These are phyloP conservation scores for Scarus forsteni DNA, from an alignment of 2,797 vertebrate genomes.

Conservation along the genomic window DNA sequence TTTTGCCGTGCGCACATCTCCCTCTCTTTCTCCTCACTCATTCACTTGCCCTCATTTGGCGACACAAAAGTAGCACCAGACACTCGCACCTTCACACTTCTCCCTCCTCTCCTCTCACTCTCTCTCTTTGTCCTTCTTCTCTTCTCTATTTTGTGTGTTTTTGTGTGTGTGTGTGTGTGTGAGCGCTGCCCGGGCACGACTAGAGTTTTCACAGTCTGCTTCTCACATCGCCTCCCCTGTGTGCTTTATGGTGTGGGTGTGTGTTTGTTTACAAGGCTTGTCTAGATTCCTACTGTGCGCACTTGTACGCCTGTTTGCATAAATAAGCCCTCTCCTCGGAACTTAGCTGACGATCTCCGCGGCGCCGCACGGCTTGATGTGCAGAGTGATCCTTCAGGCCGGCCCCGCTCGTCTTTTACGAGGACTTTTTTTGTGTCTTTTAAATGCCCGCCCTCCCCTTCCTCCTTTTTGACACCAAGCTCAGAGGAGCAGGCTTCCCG, in stretches of 20 bases:
- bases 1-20: slow-evolving; percentile 37
- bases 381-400: slow-evolving; percentile 65
- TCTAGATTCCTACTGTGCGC: slow-evolving; percentile 81
- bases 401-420: slow-evolving; percentile 39
- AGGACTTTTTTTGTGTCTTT: slow-evolving; percentile 14
- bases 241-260: slow-evolving; percentile 82
- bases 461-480: slow-evolving; percentile 31
- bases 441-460: neutral
- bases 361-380: slow-evolving; percentile 44
- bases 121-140: slow-evolving; percentile 40
- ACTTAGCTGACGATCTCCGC: slow-evolving; percentile 64
- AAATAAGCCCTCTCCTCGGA: slow-evolving; percentile 80
- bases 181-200: slow-evolving; percentile 70
- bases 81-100: slow-evolving; percentile 71
- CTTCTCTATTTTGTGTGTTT: slow-evolving; percentile 47
- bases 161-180: slow-evolving; percentile 35
- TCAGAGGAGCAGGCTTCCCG: slow-evolving; percentile 18
- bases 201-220: slow-evolving; percentile 82
- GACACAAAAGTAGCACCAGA: slow-evolving; percentile 69
- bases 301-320: slow-evolving; percentile 82
- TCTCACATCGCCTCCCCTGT: slow-evolving; percentile 81
- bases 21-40: slow-evolving; percentile 35
- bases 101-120: slow-evolving; percentile 39
- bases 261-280: slow-evolving; percentile 84
- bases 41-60: slow-evolving; percentile 64